phyloP scores from a whole-genome alignment of 2,888 invertebrate genomes.

The Meteorus cinctellus region DNA sequence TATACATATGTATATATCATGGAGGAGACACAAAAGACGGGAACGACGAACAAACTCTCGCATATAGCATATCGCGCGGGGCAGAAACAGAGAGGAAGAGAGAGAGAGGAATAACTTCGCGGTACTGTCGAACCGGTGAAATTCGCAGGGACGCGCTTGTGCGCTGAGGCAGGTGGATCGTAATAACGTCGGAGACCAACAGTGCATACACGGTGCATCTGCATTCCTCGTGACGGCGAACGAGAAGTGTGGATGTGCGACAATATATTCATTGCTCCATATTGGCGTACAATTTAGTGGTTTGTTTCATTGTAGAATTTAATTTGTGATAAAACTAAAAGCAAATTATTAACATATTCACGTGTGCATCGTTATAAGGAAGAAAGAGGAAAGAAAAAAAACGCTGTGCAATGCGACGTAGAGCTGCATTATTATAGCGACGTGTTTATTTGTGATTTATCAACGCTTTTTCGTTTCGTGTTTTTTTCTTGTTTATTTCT shows the following conservation, averaged over 20 bases:
- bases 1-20: neutral
- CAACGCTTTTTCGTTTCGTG: constrained; percentile 12
- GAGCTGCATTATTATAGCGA: neutral
- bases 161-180: constrained; percentile 37
- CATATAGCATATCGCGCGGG: neutral
- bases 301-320: constrained; percentile 9
- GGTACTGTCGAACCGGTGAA: constrained; percentile 44
- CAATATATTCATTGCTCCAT: constrained; percentile 9
- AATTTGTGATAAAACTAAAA: neutral
- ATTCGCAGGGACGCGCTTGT: constrained; percentile 46
- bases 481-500: neutral
- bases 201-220: constrained; percentile 46
- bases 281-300: constrained; percentile 10
- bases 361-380: neutral
- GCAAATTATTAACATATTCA: neutral
- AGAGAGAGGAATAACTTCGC: constrained; percentile 21
- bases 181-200: constrained; percentile 25
- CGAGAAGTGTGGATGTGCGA: constrained; percentile 19
- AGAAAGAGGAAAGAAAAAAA: neutral
- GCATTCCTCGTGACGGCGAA: constrained; percentile 40
- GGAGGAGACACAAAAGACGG: neutral
- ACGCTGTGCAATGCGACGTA: neutral
- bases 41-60: neutral
- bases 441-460: constrained; percentile 36
- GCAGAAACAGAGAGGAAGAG: neutral